A percentile compares a stretch with the other conserved stretches of the same genome.
Conservation (phyloP, 2,888 invertebrate genomes). For the Hetaerina titia region DNA sequence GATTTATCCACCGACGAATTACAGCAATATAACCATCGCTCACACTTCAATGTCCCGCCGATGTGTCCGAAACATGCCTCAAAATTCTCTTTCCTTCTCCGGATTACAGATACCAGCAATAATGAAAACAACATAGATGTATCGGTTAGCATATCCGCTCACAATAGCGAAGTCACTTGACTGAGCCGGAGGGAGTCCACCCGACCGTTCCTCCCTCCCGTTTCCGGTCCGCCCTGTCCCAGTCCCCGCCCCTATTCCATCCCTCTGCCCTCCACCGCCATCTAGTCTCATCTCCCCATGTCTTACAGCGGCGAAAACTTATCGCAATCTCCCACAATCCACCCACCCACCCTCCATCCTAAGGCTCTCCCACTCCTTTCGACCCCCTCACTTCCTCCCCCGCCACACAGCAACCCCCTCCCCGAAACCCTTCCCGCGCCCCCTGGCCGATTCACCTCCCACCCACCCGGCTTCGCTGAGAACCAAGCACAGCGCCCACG, state of each 20-base stretch:
- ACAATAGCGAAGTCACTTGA: neutral
- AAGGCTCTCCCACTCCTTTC: neutral
- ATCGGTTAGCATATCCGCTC: neutral
- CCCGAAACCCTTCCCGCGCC: neutral
- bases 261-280: neutral
- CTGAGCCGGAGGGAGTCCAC: too few relatives aligned
- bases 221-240: neutral
- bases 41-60: too few relatives aligned
- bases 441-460: neutral
- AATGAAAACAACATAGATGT: neutral
- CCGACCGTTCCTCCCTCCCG: neutral
- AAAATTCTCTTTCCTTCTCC: too few relatives aligned
- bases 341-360: neutral
- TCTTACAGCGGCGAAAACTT: slow-evolving; percentile 33
- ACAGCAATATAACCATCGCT: too few relatives aligned
- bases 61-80: too few relatives aligned
- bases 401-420: neutral
- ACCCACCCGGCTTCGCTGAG: neutral
- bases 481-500: neutral
- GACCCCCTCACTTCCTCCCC: neutral
- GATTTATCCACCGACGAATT: too few relatives aligned
- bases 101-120: neutral
- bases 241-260: neutral
- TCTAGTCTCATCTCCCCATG: neutral
- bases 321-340: slow-evolving; percentile 43